phyloP scores from a whole-genome alignment of 2,113 vertebrate genomes.

The Sula dactylatra region DNA sequence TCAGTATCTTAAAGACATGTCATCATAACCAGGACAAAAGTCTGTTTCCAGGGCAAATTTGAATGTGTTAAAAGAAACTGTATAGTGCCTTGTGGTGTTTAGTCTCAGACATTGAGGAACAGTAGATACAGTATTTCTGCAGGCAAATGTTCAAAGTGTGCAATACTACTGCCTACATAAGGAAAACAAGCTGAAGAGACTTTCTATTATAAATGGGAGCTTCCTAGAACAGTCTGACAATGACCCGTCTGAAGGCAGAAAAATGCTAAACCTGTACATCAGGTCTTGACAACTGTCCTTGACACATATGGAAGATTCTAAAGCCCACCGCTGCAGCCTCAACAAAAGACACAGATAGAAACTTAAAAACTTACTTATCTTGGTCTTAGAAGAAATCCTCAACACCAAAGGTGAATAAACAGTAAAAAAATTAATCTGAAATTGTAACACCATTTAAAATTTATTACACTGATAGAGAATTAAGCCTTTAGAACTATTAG shows the following conservation, averaged over 20 bases:
- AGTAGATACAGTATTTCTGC: neutral
- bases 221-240: neutral
- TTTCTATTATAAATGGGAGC: neutral
- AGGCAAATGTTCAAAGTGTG: neutral
- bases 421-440: neutral
- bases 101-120: neutral
- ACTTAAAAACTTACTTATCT: neutral
- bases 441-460: neutral
- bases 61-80: neutral
- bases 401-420: neutral
- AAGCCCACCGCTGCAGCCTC: neutral
- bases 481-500: neutral
- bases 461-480: neutral
- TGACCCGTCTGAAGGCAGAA: neutral
- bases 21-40: neutral
- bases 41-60: neutral
- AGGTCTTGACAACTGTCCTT: too few species aligned
- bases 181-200: neutral
- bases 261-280: neutral
- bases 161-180: neutral
- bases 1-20: neutral
- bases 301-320: neutral
- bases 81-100: neutral
- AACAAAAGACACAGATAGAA: neutral
- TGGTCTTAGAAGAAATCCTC: neutral